A percentile compares a stretch with the other conserved stretches of the same genome.
Evolutionary conservation across 2,113 vertebrate genomes (phyloP).

Genomic region (Pipa parva): DNA sequence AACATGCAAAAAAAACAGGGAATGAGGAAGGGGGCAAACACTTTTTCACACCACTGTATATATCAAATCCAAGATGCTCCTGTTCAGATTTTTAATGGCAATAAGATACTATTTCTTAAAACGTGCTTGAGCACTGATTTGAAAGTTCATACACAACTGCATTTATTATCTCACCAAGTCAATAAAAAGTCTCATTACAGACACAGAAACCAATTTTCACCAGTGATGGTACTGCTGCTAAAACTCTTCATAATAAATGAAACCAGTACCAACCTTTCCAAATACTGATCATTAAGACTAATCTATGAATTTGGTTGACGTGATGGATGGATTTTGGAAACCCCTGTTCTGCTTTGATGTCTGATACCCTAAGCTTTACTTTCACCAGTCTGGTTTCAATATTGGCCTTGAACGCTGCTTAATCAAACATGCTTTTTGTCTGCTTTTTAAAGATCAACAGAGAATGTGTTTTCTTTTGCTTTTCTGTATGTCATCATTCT

Average conservation of each 20-base stretch:
- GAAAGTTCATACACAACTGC: constrained; percentile 4
- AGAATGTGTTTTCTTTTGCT: not conserved
- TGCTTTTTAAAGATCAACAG: not conserved
- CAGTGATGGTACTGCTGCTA: not conserved
- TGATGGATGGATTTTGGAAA: constrained; percentile 18
- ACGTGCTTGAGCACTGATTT: constrained; percentile 23
- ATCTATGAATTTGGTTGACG: not conserved
- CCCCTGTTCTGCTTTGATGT: constrained; percentile 14
- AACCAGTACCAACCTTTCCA: not conserved
- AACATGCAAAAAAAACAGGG: too few species aligned
- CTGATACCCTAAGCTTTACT: not conserved
- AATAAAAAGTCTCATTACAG: constrained; percentile 20
- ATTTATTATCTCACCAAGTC: constrained; percentile 15
- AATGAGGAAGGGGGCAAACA: too few species aligned
- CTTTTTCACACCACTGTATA: too few species aligned
- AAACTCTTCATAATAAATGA: constrained; percentile 20
- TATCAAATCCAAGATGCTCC: not conserved
- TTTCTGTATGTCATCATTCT: not conserved
- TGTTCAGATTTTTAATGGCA: too few species aligned
- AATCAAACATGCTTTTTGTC: not conserved
- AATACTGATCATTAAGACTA: constrained; percentile 5
- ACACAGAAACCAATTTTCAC: constrained; percentile 21
- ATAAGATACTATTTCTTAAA: not conserved
- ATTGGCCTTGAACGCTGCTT: constrained; percentile 3
- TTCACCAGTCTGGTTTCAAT: constrained; percentile 15